phyloP scores from a whole-genome alignment of 2,797 vertebrate genomes.

The Melanogrammus aeglefinus region DNA sequence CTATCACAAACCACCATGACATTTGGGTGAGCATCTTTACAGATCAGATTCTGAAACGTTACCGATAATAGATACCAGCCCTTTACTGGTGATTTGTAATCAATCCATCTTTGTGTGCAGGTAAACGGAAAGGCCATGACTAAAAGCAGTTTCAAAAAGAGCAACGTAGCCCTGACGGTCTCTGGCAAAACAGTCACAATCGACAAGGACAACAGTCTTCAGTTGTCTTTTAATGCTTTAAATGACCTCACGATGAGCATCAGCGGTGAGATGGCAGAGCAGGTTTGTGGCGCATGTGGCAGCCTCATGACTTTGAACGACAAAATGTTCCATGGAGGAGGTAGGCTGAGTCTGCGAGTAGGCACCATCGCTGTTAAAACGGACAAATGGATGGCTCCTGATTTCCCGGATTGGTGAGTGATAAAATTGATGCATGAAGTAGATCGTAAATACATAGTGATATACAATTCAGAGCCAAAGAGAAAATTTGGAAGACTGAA shows the following conservation, averaged over 20 bases:
- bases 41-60: slow-evolving; percentile 8
- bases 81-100: neutral
- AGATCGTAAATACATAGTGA: neutral
- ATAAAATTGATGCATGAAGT: slow-evolving; percentile 20
- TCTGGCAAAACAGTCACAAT: slow-evolving; percentile 29
- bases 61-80: neutral
- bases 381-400: slow-evolving; percentile 53
- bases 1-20: slow-evolving; percentile 27
- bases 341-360: slow-evolving; percentile 17
- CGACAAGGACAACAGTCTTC: slow-evolving; percentile 24
- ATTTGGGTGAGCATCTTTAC: slow-evolving; percentile 43
- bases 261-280: slow-evolving; percentile 19
- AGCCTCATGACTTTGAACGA: neutral
- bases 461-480: neutral
- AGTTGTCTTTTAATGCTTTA: slow-evolving; percentile 31
- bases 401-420: slow-evolving; percentile 60
- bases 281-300: slow-evolving; percentile 41
- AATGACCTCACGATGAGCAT: slow-evolving; percentile 29
- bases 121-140: slow-evolving; percentile 37
- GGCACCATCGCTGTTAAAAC: slow-evolving; percentile 19
- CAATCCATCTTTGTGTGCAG: slow-evolving; percentile 29
- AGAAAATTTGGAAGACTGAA: neutral
- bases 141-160: slow-evolving; percentile 26
- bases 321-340: neutral
- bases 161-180: slow-evolving; percentile 25